Evolutionary conservation across 2,113 vertebrate genomes (phyloP), one percentile per base, ranked within the genome.

Genomic region (Notothenia coriiceps): DNA sequence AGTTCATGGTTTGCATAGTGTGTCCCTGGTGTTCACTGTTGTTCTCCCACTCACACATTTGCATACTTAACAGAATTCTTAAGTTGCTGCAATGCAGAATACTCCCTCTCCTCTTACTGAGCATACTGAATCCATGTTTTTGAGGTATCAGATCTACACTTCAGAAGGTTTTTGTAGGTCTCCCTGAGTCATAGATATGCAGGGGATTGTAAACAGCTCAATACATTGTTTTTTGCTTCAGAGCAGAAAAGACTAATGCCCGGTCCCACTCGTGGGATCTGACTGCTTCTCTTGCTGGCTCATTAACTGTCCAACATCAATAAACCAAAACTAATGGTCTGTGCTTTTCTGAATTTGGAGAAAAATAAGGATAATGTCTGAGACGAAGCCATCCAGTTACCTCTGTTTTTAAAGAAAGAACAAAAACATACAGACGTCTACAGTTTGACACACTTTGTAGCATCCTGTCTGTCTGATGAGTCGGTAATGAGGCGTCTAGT

Each of bases 21-120:
- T 7, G 6, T 71, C 71, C 70, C 70, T 79, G 49, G 56, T 68
- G 60, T 84, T 82, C 25, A 10, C 10, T 33, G 55, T 35, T 70
- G 40, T 52, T 83, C 85, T 68, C 86, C 83, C 86, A 73, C 78
- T 59, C 78, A 33, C 2, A 85, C 6, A 91, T 92, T 84, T 89
- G 74, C 88, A 93, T 86, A 77, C 50, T 74, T 86, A 83, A 93
- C 82, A 87, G 79, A 91, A 91, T 85, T 70, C 57, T 82, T 88
- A 85, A 87, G 85, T 85, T 89, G 78, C 70, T 89, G 89, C 85
- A 89, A 5, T 87, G 80, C 85, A 56, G 75, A 83, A 55, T 18
- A 65, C 72, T 50, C 71, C 40, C 18, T 55, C 73, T 71, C 51
- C 47, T 74, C 46, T 70, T 2, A 55, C 12, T 20, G 49, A 71